A percentile compares a stretch with the other conserved stretches of the same genome.
phyloP scores from a whole-genome alignment of 2,113 vertebrate genomes.

The Eudyptes chrysolophus region DNA sequence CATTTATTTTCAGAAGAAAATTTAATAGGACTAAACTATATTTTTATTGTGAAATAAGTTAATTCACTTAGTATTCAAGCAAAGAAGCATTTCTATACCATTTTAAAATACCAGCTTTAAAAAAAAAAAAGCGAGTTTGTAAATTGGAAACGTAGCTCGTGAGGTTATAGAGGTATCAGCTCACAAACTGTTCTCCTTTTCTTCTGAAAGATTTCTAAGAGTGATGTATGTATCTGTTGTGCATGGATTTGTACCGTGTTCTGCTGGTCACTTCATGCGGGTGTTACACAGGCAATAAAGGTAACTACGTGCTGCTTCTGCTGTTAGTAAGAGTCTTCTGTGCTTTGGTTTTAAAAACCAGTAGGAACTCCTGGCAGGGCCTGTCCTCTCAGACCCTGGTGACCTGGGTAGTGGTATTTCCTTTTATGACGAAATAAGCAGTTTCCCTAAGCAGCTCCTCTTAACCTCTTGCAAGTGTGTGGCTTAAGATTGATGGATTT shows the following conservation, averaged over 20 bases:
- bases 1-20: conserved; percentile 67
- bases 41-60: conserved; percentile 57
- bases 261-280: not conserved
- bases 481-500: not conserved
- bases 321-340: not conserved
- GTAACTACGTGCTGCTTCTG: not conserved
- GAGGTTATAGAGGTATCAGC: not conserved
- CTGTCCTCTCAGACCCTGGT: no score
- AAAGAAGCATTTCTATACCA: conserved; percentile 54
- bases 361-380: not conserved
- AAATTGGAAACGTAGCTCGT: not conserved
- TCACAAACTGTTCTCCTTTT: not conserved
- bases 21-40: conserved; percentile 69
- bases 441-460: not conserved
- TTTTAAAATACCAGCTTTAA: conserved; percentile 33
- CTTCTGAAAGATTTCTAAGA: conserved; percentile 26
- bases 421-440: not conserved
- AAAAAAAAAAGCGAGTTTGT: not conserved
- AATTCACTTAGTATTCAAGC: conserved; percentile 26
- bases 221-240: not conserved
- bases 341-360: not conserved
- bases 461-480: not conserved
- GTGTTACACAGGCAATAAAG: conserved; percentile 40
- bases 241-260: conserved; percentile 1
- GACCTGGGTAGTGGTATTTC: not conserved